A percentile compares a stretch with the other conserved stretches of the same genome.
These are phyloP conservation scores for Calliphora vicina DNA, from an alignment of 1,140 invertebrate species.

Conservation along the genomic window DNA sequence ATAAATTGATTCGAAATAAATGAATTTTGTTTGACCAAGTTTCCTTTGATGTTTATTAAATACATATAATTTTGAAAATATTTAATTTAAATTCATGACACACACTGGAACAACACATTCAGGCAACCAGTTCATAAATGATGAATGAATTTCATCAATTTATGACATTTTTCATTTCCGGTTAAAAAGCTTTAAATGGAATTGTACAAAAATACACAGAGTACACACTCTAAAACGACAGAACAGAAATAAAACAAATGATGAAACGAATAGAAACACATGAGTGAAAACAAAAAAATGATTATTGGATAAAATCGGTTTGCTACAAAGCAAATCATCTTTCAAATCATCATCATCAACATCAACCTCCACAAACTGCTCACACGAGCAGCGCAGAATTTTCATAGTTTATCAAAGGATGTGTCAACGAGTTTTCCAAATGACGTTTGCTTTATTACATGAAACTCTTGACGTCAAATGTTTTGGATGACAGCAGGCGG, in stretches of 20 bases:
- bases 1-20: too few relatives aligned
- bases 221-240: too few relatives aligned
- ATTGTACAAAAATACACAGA: too few relatives aligned
- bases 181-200: slow-evolving; percentile 46
- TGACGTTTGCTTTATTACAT: not conserved
- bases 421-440: slow-evolving; percentile 1
- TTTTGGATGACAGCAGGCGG: slow-evolving; percentile 20
- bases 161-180: slow-evolving; percentile 64
- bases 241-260: not conserved
- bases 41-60: too few relatives aligned
- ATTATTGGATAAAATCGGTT: not conserved
- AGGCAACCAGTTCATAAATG: slow-evolving; percentile 44
- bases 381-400: not conserved
- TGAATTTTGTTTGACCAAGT: too few relatives aligned
- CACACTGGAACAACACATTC: not conserved
- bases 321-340: not conserved
- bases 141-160: slow-evolving; percentile 62
- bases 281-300: slow-evolving; percentile 3
- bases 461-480: not conserved
- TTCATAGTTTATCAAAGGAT: not conserved
- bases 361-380: not conserved
- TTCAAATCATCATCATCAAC: not conserved
- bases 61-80: not conserved
- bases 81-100: not conserved
- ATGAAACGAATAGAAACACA: not conserved